Evolutionary conservation across 1,140 invertebrate genomes (phyloP).

Genomic region (Drosophila mauritiana): DNA sequence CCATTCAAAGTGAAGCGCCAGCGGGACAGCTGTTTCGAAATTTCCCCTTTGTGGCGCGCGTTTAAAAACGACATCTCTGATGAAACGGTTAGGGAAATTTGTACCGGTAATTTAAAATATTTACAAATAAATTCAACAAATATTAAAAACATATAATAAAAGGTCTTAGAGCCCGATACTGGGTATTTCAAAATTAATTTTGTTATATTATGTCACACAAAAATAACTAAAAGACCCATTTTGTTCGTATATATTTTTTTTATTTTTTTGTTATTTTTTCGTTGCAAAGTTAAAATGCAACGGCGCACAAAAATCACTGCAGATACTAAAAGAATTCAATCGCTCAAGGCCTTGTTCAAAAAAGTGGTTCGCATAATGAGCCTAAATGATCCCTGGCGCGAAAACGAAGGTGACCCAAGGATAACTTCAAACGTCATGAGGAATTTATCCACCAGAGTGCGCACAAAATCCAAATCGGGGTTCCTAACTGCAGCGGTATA

Average conservation of each 20-base stretch:
- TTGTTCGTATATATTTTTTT: not conserved
- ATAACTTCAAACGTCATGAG: not conserved
- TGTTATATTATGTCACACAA: not conserved
- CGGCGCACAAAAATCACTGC: slow-evolving; percentile 22
- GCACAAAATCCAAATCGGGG: slow-evolving; percentile 24
- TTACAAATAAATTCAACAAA: too few relatives aligned
- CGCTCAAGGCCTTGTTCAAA: slow-evolving; percentile 34
- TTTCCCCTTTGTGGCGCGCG: slow-evolving; percentile 11
- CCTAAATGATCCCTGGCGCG: slow-evolving; percentile 38
- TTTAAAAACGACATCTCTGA: slow-evolving; percentile 8
- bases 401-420: slow-evolving; percentile 11
- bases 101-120: slow-evolving; percentile 79
- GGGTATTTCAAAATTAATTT: slow-evolving; percentile 19
- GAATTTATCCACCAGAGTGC: slow-evolving; percentile 19
- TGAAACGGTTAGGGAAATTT: not conserved
- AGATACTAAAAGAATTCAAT: slow-evolving; percentile 8
- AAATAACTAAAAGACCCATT: not conserved
- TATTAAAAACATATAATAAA: too few relatives aligned
- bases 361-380: slow-evolving; percentile 49
- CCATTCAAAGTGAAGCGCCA: slow-evolving; percentile 20
- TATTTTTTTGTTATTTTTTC: not conserved
- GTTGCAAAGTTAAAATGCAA: slow-evolving; percentile 6
- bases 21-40: not conserved
- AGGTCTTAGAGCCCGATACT: not conserved
- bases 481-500: slow-evolving; percentile 29